phyloP scores from a whole-genome alignment of 2,888 invertebrate genomes.

The Rotaria socialis region DNA sequence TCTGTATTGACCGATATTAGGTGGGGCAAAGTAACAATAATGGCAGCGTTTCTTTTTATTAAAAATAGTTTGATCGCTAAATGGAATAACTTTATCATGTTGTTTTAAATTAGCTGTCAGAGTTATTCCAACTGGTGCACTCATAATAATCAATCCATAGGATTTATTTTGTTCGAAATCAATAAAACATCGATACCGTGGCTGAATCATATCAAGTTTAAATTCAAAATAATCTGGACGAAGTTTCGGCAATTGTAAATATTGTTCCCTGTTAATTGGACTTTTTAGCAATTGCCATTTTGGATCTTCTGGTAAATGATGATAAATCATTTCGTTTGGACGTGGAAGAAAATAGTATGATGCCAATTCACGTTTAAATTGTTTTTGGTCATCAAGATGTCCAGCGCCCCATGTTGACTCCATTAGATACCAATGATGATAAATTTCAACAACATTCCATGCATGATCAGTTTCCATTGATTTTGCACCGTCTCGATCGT shows the following conservation, averaged over 20 bases:
- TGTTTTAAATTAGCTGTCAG: not conserved
- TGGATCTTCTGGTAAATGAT: slow-evolving; percentile 36
- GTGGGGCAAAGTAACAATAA: not conserved
- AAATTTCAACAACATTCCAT: slow-evolving; percentile 43
- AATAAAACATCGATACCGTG: not conserved
- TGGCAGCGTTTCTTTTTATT: not conserved
- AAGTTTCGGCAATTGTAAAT: not conserved
- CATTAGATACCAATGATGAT: slow-evolving; percentile 38
- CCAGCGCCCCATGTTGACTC: slow-evolving; percentile 45
- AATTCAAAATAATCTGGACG: not conserved
- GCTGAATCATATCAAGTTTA: not conserved
- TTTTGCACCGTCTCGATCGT: not conserved
- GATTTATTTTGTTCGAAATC: not conserved
- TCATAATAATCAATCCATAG: not conserved
- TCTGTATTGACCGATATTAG: slow-evolving; percentile 17
- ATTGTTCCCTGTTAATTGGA: not conserved
- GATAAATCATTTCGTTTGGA: slow-evolving; percentile 34
- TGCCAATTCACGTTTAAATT: slow-evolving; percentile 29
- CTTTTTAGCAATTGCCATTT: slow-evolving; percentile 26
- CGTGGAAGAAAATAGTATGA: slow-evolving; percentile 39
- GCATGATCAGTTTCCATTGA: slow-evolving; percentile 38
- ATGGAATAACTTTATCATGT: not conserved
- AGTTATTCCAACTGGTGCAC: not conserved
- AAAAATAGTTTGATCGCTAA: not conserved
- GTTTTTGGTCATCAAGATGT: not conserved